Base-by-base conservation (phyloP, 37 sponge, comb jelly and placozoan species). In the Theonella swinhoei region DNA sequence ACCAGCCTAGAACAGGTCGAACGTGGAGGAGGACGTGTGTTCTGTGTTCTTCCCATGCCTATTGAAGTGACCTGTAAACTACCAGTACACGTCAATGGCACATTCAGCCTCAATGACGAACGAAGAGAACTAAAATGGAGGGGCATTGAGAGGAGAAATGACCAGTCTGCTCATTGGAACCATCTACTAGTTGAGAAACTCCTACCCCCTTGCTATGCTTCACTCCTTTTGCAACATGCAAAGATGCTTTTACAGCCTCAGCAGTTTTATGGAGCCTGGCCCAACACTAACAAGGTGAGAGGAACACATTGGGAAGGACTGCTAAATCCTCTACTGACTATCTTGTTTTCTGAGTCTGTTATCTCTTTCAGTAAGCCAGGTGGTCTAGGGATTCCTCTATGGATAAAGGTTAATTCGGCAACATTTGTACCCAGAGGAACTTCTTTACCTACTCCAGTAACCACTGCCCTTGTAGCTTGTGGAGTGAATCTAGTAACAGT, bases 21-120 rank as follows among this genome's bases (percentile, higher is more conserved):
- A 34, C 26, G 24, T 39, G 8, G 29, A 7, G 28, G 29, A 8
- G 83, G 89, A 2, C 60, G 84, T 60, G 62, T 88, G 14, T 90
- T 80, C 42, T 90, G 91, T 41, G 85, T 90, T 64, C 86, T 90
- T 31, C 91, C 91, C 0, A n/a, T 90, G 39, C 81, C 91, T 26
- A 33, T 5, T 59, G 89, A 83, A 17, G 60, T 39, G n/a, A 43
- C 60, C 0, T 70, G 73, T 42, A 43, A 72, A 20, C 60, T 89
- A 1, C 85, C 85, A 19, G 80, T 83, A 0, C 75, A 89, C 63
- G 85, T 89, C 33, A 84, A 89, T 74, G 90, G 90, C 8, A 83
- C 78, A 3, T 89, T 89, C 71, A 58, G 78, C 37, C 30, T 89
- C 29, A 81, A 59, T 39, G 71, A 70, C 28, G 62, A 89, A 20